These are phyloP conservation scores for Melanotaenia duboulayi DNA, from an alignment of 2,113 vertebrate genomes.

Conservation along the genomic window DNA sequence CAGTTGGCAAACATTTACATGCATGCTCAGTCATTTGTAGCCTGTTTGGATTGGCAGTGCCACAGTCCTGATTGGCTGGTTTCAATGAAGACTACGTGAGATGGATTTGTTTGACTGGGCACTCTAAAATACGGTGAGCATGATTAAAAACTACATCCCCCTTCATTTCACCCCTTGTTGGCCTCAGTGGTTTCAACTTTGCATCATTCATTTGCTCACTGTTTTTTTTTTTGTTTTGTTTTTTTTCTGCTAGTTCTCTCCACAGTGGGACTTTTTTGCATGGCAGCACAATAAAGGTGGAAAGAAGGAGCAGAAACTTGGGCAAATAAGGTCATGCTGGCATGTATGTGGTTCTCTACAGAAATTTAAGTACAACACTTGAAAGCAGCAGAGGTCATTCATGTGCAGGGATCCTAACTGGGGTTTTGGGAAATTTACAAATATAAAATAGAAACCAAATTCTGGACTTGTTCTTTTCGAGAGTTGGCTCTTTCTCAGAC, in stretches of 20 bases:
- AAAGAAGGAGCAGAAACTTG: conserved; percentile 6
- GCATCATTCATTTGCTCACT: conserved; percentile 41
- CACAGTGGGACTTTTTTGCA: conserved; percentile 30
- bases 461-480: conserved; percentile 30
- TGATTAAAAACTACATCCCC: conserved; percentile 65
- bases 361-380: conserved; percentile 20
- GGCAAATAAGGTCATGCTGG: conserved; percentile 25
- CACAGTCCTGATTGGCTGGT: conserved; percentile 67
- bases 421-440: conserved; percentile 34
- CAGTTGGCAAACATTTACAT: conserved; percentile 68
- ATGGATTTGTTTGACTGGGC: conserved; percentile 77
- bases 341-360: conserved; percentile 16
- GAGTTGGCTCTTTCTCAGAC: conserved; percentile 50
- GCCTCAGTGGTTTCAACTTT: conserved; percentile 36
- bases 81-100: conserved; percentile 60
- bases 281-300: conserved; percentile 12
- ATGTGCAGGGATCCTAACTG: conserved; percentile 19
- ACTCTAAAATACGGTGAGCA: conserved; percentile 50
- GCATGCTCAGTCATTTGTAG: conserved; percentile 64
- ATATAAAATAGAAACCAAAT: conserved; percentile 62
- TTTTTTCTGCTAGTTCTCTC: conserved; percentile 29
- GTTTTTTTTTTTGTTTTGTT: conserved; percentile 26
- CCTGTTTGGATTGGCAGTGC: conserved; percentile 75
- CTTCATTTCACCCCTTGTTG: conserved; percentile 60
- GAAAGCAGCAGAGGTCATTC: conserved; percentile 22